Evolutionary conservation across 53 echinoderm and acorn worm genomes (phyloP).

Genomic region (Stichopus horrens): DNA sequence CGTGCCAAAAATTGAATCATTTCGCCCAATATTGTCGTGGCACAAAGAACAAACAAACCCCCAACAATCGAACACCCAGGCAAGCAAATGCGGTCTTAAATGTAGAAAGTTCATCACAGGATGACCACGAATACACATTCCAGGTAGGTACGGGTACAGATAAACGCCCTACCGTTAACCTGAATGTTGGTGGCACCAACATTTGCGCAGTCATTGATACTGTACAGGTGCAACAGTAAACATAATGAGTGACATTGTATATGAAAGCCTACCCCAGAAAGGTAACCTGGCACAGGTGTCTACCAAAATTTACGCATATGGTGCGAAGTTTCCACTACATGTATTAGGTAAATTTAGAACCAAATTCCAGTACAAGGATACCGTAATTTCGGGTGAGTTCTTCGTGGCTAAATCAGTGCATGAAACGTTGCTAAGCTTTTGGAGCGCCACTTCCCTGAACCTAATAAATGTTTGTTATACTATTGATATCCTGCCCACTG

Average conservation of each 20-base stretch:
- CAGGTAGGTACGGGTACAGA: neutral
- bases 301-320: neutral
- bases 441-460: neutral
- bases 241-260: neutral
- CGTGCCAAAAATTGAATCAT: neutral
- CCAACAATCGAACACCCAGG: too few species aligned
- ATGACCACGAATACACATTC: slow-evolving; percentile 7
- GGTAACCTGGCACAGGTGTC: neutral
- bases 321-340: neutral
- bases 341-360: slow-evolving; percentile 20
- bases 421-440: neutral
- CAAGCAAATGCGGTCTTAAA: neutral
- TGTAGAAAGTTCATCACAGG: neutral
- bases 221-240: slow-evolving; percentile 3
- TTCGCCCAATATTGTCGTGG: slow-evolving; percentile 1
- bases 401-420: slow-evolving; percentile 12
- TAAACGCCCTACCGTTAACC: too few species aligned
- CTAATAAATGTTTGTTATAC: neutral
- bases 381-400: neutral
- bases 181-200: neutral
- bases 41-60: neutral
- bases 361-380: neutral
- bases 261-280: too few species aligned
- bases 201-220: neutral
- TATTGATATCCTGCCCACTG: neutral